A percentile compares a stretch with the other conserved stretches of the same genome.
phyloP scores from a whole-genome alignment of 2,113 vertebrate genomes.

The Mus pahari region DNA sequence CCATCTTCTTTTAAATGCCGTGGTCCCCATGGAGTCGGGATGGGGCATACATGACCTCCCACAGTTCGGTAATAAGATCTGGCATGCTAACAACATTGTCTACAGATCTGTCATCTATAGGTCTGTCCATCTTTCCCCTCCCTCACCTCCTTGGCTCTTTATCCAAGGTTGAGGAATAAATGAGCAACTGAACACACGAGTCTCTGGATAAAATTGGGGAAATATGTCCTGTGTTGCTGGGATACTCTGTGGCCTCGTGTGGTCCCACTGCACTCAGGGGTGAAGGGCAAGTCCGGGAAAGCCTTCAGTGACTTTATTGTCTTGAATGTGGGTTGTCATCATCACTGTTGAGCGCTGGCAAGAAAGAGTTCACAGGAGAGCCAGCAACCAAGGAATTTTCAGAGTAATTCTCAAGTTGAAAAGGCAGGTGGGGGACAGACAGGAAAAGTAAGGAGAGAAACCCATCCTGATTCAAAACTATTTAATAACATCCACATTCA shows the following conservation, averaged over 20 bases:
- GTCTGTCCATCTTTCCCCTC: conserved; percentile 81
- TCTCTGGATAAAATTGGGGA: conserved; percentile 43
- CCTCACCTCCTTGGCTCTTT: conserved; percentile 62
- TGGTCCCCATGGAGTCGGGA: conserved; percentile 91
- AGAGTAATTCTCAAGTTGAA: conserved; percentile 56
- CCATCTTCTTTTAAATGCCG: conserved; percentile 92
- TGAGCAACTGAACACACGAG: background rate
- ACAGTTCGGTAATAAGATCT: conserved; percentile 93
- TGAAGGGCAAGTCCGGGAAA: background rate
- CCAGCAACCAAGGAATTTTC: background rate
- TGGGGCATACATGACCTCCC: conserved; percentile 90
- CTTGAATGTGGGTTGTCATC: background rate
- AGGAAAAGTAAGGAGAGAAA: background rate
- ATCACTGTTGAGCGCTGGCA: background rate
- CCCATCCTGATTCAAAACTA: background rate
- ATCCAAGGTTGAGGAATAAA: conserved; percentile 76
- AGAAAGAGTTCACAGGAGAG: conserved; percentile 43
- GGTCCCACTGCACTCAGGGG: background rate
- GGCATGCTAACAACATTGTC: conserved; percentile 92
- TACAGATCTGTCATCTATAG: conserved; percentile 87
- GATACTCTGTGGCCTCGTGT: conserved; percentile 22
- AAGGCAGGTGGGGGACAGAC: background rate
- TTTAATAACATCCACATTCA: conserved; percentile 32
- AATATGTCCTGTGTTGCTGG: conserved; percentile 38
- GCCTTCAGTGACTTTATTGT: conserved; percentile 47